Base-by-base conservation (phyloP, 2,113 vertebrate genomes). In the Oncorhynchus mykiss region DNA sequence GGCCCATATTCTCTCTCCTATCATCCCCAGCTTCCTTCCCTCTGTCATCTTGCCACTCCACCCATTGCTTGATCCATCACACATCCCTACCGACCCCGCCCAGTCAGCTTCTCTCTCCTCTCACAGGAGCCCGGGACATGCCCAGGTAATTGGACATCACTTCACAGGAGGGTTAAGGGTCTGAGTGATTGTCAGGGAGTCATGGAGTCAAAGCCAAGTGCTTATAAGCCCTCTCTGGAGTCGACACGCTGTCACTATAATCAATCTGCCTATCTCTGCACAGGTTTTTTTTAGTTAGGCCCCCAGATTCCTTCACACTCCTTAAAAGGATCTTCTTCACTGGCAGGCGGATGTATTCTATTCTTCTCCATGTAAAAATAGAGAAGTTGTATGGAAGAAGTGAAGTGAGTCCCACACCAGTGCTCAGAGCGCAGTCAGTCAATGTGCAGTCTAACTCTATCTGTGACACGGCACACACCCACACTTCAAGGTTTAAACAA, bases 21-120 rank as follows among this genome's bases (percentile, higher is more conserved):
- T 54, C 51, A 18, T 54, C 51, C 5, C 13, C 51, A 54, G 51
- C 14, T 54, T 54, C 51, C 82, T 80, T 69, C 85, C 67, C 82
- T 90, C 81, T 81, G 85, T 87, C 88, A 87, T 85, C 77, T 82
- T 84, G 87, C 80, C 81, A 82, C 74, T 75, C 80, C 73, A 76
- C n/a, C 78, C 83, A 86, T 72, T 80, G 85, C 84, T 87, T 90
- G 85, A 88, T 88, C 82, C 87, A 86, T 90, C 88, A 87, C 78
- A 48, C 51, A 54, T 14, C 51, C 51, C 51, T 18, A 18, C 51
- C 4, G 9, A 11, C 39, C 34, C 9, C 9, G 39, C 39, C 39
- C 39, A 11, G 39, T 45, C 39, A 45, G 39, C 39, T 8, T 11
- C 39, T 45, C 39, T 45, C 39, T 45, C 39, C 39, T 45, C 51